Conservation (phyloP, 2,797 vertebrate species). For the Lates japonicus region DNA sequence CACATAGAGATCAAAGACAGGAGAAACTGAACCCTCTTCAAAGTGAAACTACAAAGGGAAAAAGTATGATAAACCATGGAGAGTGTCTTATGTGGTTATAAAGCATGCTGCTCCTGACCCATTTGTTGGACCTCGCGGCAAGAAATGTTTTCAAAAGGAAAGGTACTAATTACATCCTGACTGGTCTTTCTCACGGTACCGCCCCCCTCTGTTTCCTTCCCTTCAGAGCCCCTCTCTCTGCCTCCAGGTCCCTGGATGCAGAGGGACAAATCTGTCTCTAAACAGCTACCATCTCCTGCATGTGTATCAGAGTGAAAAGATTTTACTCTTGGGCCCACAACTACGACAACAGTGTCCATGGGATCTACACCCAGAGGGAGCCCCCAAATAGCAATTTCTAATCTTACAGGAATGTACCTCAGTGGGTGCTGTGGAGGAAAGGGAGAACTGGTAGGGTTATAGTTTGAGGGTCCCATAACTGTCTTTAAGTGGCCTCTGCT, state of each 20-base stretch:
- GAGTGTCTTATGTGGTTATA: constrained; percentile 70
- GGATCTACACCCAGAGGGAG: constrained; percentile 47
- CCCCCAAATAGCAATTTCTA: constrained; percentile 53
- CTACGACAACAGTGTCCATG: constrained; percentile 38
- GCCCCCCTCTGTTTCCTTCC: constrained; percentile 73
- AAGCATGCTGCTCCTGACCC: constrained; percentile 77
- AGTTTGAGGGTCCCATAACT: constrained; percentile 23
- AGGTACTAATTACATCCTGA: constrained; percentile 78
- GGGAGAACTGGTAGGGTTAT: constrained; percentile 2
- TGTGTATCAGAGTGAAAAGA: constrained; percentile 53
- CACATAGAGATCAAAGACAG: constrained; percentile 70
- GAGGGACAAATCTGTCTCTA: constrained; percentile 52
- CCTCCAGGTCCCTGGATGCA: constrained; percentile 39
- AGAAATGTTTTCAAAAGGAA: constrained; percentile 82
- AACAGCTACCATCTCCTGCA: constrained; percentile 66
- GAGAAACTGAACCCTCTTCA: constrained; percentile 75
- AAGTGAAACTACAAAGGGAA: constrained; percentile 80
- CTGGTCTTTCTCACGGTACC: constrained; percentile 67
- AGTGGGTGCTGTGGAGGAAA: constrained; percentile 18
- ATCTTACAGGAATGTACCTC: constrained; percentile 27
- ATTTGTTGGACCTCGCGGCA: constrained; percentile 68
- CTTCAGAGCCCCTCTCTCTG: constrained; percentile 42
- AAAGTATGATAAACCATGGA: constrained; percentile 73
- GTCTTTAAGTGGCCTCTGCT: not conserved
- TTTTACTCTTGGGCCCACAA: constrained; percentile 47